Base-by-base conservation (phyloP, 1,140 invertebrate genomes). In the Cataglyphis hispanica region DNA sequence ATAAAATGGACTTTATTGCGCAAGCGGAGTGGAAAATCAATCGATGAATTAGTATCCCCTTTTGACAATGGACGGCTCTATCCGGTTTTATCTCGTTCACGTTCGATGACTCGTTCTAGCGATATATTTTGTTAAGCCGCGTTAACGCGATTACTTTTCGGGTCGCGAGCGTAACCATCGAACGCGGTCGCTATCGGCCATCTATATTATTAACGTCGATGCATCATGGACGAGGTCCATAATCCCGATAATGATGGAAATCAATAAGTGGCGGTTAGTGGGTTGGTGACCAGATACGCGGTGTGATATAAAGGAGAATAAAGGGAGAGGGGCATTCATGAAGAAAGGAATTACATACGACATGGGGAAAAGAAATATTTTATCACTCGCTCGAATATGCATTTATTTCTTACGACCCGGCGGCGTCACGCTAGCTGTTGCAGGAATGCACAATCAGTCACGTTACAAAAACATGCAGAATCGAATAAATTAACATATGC, bases 1-100 rank as follows among this genome's bases (percentile, higher is more conserved):
- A 74, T 83, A 40, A 43, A 81, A 60, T 37, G 37, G 11, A 72
- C 56, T 72, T 83, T 72, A 56, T 81, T 40, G 66, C 66, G 37
- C 46, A 64, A 58, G 50, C 64, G 34, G 25, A 43, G 78, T 40
- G 40, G 77, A 80, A 72, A 81, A 81, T 81, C 78, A 81, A 81
- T 37, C 53, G 56, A 74, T 60, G 78, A 83, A 74, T 83, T 74
- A 74, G 66, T 60, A 70, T 72, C 67, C 63, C 31, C 67, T 34
- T 64, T 64, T 74, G 63, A 87, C 81, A 88, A 88, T 74, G 53
- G 80, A 60, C 40, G 76, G 58, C 34, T 87, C 60, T 67, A 87
- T 85, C 53, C 34, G 63, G 46, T 58, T 87, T 88, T 87, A 89
- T 89, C 88, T 87, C 87, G 86, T 87, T 90, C 86, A 86, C 66